Evolutionary conservation across 2,113 vertebrate species (phyloP), one percentile per base, ranked within the genome.

Genomic region (Notechis scutatus): DNA sequence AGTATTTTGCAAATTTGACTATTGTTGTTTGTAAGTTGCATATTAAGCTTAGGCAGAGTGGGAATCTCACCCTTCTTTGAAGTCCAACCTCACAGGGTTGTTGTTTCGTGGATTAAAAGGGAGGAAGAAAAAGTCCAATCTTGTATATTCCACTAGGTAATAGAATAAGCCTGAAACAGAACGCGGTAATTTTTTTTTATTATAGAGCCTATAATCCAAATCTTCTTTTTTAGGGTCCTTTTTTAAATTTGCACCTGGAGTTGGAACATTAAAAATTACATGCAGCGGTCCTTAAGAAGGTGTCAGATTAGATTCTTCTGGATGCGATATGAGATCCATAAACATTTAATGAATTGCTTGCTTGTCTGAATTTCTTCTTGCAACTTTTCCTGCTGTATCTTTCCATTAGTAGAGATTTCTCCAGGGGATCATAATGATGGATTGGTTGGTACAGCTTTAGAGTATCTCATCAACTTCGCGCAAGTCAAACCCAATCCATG

Each of bases 401-500:
- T 42, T 45, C 55, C 81, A n/a, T 34, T 61, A 15, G 23, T n/a
- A 23, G 15, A 3, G 3, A 9, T 61, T 87, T 88, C 15, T 3
- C 57, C 52, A 23, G 29, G 23, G 3, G 10, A 81, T 81, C 15
- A 9, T 81, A 8, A 3, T 7, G 69, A 74, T 69, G n/a, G n/a
- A 39, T 81, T 81, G n/a, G 69, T 81, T 81, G n/a, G 69, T 81
- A 81, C 9, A 24, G 92, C 85, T 93, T 88, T 89, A 92, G 90
- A 2, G 94, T 8, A 59, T 92, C 74, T 81, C 90, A 9, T 94
- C 93, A 55, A 55, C 34, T 54, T 91, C 56, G 39, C 87, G 39
- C 26, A 69, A 92, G 91, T 93, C 90, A 94, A 93, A 89, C 92
- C 91, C 93, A 64, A 42, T 55, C 1, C 39, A 54, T 88, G 50